Evolutionary conservation across 2,113 vertebrate genomes (phyloP).

Genomic region (Theristicus caerulescens): DNA sequence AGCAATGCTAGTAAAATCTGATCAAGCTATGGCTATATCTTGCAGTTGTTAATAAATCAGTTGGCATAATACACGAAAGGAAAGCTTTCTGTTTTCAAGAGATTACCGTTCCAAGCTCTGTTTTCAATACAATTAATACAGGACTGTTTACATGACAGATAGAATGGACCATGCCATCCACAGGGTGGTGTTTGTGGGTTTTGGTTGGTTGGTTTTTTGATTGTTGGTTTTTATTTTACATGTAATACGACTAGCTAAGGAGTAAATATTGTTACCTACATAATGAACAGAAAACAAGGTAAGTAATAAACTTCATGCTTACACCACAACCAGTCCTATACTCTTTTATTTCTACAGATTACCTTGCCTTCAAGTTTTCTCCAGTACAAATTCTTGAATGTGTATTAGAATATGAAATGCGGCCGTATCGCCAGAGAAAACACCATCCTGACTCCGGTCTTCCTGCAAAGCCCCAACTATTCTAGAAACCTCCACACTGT

Average conservation of each 20-base stretch:
- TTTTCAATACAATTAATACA: constrained; percentile 1
- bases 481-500: background rate
- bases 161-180: background rate
- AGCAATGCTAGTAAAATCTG: background rate
- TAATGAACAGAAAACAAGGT: background rate
- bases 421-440: background rate
- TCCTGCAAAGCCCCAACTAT: background rate
- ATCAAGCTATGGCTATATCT: background rate
- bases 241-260: background rate
- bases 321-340: background rate
- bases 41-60: constrained; percentile 36
- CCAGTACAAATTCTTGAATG: background rate
- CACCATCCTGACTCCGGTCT: background rate
- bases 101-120: constrained; percentile 16
- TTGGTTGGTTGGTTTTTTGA: background rate
- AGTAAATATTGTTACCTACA: background rate
- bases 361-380: background rate
- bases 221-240: background rate
- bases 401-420: background rate
- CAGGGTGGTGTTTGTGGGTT: background rate
- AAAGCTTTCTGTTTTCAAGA: constrained; percentile 39
- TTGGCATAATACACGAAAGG: background rate
- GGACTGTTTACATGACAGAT: background rate
- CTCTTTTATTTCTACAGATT: background rate
- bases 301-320: background rate